These are phyloP conservation scores for Hormiphora californensis DNA, from an alignment of 37 sponge, comb jelly and placozoan species.

Conservation along the genomic window DNA sequence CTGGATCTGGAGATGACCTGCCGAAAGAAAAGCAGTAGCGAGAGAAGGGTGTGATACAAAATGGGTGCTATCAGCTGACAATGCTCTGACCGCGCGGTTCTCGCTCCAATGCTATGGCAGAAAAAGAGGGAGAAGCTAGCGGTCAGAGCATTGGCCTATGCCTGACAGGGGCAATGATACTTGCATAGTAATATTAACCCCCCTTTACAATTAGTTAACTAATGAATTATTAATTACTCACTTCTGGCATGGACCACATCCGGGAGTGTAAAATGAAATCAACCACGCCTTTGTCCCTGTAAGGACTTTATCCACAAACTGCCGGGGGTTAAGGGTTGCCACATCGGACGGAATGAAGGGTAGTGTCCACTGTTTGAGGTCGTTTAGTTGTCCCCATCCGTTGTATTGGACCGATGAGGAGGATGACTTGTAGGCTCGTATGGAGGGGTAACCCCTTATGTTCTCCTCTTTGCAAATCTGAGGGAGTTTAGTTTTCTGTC, in stretches of 20 bases:
- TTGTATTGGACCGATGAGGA: background rate
- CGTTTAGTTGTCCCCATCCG: constrained; percentile 52
- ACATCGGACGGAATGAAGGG: constrained; percentile 35
- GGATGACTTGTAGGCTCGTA: constrained; percentile 22
- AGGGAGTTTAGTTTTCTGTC: too few species aligned
- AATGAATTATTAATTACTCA: background rate
- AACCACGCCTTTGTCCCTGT: constrained; percentile 3
- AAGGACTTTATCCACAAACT: constrained; percentile 12
- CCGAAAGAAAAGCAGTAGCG: too few species aligned
- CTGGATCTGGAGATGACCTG: too few species aligned
- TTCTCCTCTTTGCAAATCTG: constrained; percentile 30
- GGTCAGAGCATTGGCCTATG: too few species aligned
- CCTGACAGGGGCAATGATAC: too few species aligned
- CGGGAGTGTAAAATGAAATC: constrained; percentile 49
- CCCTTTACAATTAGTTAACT: too few species aligned
- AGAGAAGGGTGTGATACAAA: too few species aligned
- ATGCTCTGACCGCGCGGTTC: too few species aligned
- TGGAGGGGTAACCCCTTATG: constrained; percentile 38
- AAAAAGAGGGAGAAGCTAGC: too few species aligned
- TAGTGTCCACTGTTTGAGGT: constrained; percentile 42
- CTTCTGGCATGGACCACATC: constrained; percentile 50
- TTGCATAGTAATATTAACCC: too few species aligned
- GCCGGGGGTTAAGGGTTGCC: background rate
- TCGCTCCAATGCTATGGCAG: too few species aligned
- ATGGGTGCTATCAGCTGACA: too few species aligned